Conservation (phyloP, 2,113 vertebrate genomes). For the Poeciliopsis occidentalis region DNA sequence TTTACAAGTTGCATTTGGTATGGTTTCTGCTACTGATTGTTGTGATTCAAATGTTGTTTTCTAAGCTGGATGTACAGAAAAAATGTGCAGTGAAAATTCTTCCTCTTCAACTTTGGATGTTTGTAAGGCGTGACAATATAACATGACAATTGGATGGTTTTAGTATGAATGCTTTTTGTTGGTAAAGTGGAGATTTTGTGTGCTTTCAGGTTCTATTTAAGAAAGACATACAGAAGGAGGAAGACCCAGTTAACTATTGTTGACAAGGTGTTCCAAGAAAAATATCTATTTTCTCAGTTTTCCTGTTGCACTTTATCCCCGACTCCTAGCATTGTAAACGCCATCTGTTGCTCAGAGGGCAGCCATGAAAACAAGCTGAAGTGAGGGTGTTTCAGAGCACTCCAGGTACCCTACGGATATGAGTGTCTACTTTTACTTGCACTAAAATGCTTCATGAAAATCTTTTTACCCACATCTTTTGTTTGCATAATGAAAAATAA, state of each 20-base stretch:
- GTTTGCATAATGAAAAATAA: neutral
- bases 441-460: neutral
- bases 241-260: constrained; percentile 27
- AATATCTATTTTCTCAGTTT: constrained; percentile 15
- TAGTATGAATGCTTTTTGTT: neutral
- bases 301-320: constrained; percentile 13
- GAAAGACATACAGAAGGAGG: constrained; percentile 6
- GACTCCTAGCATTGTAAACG: constrained; percentile 28
- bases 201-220: neutral
- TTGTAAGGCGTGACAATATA: neutral
- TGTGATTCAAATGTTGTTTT: neutral
- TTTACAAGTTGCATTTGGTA: neutral
- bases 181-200: neutral
- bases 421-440: constrained; percentile 40
- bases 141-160: neutral
- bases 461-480: neutral
- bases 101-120: neutral
- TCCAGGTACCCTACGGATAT: constrained; percentile 23
- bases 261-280: constrained; percentile 28
- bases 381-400: constrained; percentile 47
- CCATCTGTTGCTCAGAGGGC: constrained; percentile 53
- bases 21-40: neutral
- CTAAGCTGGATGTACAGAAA: neutral
- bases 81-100: neutral
- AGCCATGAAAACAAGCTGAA: constrained; percentile 41